Conservation (phyloP, 2,113 vertebrate genomes). For the Oryzias woworae region DNA sequence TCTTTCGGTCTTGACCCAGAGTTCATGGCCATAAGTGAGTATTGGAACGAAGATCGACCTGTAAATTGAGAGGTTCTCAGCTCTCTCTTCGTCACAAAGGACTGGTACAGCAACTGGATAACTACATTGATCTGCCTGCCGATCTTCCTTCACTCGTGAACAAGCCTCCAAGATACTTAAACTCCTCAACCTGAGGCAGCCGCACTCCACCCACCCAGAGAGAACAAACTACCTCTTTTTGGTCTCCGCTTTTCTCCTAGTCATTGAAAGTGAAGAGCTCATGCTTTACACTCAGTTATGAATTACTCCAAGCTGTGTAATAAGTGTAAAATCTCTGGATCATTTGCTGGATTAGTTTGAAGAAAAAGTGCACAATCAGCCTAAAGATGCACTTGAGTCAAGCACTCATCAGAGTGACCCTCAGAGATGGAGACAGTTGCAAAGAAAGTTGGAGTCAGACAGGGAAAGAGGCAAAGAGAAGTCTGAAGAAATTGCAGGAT, state of each 20-base stretch:
- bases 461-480: constrained; percentile 19
- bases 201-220: too few relatives aligned
- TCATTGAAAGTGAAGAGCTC: constrained; percentile 60
- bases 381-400: constrained; percentile 35
- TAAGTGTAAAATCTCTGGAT: constrained; percentile 70
- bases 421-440: constrained; percentile 13
- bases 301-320: constrained; percentile 41
- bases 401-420: constrained; percentile 43
- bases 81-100: too few relatives aligned
- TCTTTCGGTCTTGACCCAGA: too few relatives aligned
- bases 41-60: too few relatives aligned
- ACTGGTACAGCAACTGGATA: too few relatives aligned
- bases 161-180: too few relatives aligned
- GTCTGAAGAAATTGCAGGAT: constrained; percentile 44
- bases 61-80: too few relatives aligned
- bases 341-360: constrained; percentile 68
- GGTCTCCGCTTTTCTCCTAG: constrained; percentile 45
- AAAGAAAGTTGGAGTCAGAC: constrained; percentile 10
- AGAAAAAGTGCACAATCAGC: constrained; percentile 65
- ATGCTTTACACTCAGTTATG: constrained; percentile 51
- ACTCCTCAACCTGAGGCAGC: too few relatives aligned
- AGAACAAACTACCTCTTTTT: constrained; percentile 14
- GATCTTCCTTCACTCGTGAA: too few relatives aligned
- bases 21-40: too few relatives aligned
- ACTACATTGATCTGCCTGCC: too few relatives aligned